Percentiles rank a stretch among this genome's conserved stretches.
phyloP scores from a whole-genome alignment of 2,888 invertebrate species.

The Agonum fuliginosum region DNA sequence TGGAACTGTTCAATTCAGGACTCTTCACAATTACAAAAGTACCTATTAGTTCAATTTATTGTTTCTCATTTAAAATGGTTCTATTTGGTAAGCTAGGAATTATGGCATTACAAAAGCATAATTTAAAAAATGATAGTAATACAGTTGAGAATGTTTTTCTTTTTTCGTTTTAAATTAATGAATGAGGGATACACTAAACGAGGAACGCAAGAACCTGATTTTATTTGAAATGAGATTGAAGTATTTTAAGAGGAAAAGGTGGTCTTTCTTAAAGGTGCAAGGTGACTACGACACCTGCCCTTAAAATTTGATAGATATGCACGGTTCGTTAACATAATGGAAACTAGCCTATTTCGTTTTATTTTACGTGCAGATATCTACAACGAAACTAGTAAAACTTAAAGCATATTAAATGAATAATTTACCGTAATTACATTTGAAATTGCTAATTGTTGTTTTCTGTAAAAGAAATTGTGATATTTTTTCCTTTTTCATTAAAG shows the following conservation, averaged over 20 bases:
- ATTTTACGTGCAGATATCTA: conserved; percentile 1
- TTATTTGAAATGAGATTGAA: conserved; percentile 39
- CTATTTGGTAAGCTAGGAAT: too few species aligned
- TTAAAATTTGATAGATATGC: conserved; percentile 40
- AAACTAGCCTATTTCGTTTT: conserved; percentile 12
- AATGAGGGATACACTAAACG: too few species aligned
- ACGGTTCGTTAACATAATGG: conserved; percentile 20
- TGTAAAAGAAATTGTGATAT: conserved; percentile 29
- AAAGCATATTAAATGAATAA: conserved; percentile 16
- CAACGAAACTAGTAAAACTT: background rate
- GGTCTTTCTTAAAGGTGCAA: conserved; percentile 36
- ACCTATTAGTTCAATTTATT: too few species aligned
- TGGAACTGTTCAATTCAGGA: too few species aligned
- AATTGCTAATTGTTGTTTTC: conserved; percentile 35
- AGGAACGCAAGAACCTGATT: too few species aligned
- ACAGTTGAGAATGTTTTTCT: too few species aligned
- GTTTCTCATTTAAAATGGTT: too few species aligned
- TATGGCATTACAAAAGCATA: too few species aligned
- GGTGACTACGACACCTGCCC: conserved; percentile 10
- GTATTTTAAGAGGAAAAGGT: conserved; percentile 42
- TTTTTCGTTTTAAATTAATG: too few species aligned
- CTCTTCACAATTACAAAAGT: too few species aligned
- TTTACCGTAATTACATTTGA: conserved; percentile 24
- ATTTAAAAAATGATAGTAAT: too few species aligned
- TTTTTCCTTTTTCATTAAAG: conserved; percentile 31